A percentile compares a stretch with the other conserved stretches of the same genome.
Conservation (phyloP, 2,888 invertebrate species). For the Dexiosoma caninum region DNA sequence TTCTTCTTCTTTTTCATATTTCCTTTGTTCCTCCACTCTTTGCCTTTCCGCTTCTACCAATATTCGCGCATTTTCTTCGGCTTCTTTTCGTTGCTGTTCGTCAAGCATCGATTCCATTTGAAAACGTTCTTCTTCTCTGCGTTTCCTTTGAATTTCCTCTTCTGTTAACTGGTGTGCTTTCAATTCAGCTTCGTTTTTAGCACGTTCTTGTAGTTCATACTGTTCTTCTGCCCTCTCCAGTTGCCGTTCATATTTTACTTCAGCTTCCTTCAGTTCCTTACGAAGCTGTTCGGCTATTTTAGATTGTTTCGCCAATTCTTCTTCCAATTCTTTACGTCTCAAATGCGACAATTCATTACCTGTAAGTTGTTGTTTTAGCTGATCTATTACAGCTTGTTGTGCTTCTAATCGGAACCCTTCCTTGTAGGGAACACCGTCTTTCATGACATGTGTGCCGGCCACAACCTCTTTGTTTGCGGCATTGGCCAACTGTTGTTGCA, state of each 20-base stretch:
- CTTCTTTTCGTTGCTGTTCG: slow-evolving; percentile 49
- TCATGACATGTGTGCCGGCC: slow-evolving; percentile 71
- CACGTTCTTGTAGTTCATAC: slow-evolving; percentile 51
- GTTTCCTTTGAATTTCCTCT: slow-evolving; percentile 53
- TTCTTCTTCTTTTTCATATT: slow-evolving; percentile 40
- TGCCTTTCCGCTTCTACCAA: slow-evolving; percentile 58
- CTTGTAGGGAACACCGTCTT: slow-evolving; percentile 75
- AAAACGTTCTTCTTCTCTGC: slow-evolving; percentile 32
- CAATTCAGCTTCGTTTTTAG: slow-evolving; percentile 54
- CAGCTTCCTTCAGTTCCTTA: slow-evolving; percentile 71
- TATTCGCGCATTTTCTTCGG: slow-evolving; percentile 29
- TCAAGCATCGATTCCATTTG: slow-evolving; percentile 49
- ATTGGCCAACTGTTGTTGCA: slow-evolving; percentile 68
- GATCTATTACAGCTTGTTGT: slow-evolving; percentile 65
- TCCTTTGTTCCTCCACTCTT: slow-evolving; percentile 48
- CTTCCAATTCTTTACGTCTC: slow-evolving; percentile 67
- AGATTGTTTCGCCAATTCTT: slow-evolving; percentile 71
- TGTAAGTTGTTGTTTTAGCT: slow-evolving; percentile 62
- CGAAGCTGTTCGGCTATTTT: slow-evolving; percentile 72
- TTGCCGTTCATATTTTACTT: slow-evolving; percentile 68
- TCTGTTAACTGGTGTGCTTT: slow-evolving; percentile 57
- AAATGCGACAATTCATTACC: slow-evolving; percentile 58
- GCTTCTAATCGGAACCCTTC: slow-evolving; percentile 75
- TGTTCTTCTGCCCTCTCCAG: slow-evolving; percentile 51
- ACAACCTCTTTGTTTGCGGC: slow-evolving; percentile 68